These are phyloP conservation scores for Condylura cristata DNA, from an alignment of 2,113 vertebrate genomes.

Conservation along the genomic window DNA sequence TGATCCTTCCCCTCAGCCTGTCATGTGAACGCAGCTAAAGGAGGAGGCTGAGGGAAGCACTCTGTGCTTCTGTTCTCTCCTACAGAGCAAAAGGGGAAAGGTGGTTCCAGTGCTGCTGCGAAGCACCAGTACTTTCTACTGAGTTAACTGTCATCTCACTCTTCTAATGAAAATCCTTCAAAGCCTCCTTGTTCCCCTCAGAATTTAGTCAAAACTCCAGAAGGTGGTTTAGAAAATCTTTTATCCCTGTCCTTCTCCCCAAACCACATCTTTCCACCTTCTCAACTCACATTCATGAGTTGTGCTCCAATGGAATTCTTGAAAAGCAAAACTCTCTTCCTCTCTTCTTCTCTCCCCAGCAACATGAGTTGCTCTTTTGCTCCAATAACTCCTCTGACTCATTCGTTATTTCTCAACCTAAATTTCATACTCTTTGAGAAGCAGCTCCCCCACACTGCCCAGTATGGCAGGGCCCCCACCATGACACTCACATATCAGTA, in stretches of 20 bases:
- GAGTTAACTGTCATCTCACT: not conserved
- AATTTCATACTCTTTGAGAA: not conserved
- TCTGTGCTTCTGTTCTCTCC: not conserved
- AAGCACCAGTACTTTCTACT: not conserved
- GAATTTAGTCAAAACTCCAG: not conserved
- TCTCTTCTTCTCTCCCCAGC: no score
- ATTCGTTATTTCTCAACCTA: not conserved
- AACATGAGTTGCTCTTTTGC: not conserved
- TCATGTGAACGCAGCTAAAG: no score
- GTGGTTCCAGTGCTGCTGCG: fast-evolving
- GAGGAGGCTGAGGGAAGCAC: fast-evolving
- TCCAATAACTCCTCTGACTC: not conserved
- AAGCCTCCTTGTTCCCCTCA: not conserved
- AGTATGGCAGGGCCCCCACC: not conserved
- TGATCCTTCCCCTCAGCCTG: not conserved
- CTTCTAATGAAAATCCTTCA: not conserved
- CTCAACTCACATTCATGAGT: not conserved
- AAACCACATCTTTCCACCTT: not conserved
- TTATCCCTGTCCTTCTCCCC: not conserved
- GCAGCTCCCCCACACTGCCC: fast-evolving
- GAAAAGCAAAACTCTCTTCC: not conserved
- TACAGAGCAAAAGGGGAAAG: not conserved
- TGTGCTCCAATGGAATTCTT: not conserved
- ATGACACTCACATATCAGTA: fast-evolving
- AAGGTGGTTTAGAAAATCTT: not conserved